These are phyloP conservation scores for Ammodytes marinus DNA, from an alignment of 2,113 vertebrate genomes.

Conservation along the genomic window DNA sequence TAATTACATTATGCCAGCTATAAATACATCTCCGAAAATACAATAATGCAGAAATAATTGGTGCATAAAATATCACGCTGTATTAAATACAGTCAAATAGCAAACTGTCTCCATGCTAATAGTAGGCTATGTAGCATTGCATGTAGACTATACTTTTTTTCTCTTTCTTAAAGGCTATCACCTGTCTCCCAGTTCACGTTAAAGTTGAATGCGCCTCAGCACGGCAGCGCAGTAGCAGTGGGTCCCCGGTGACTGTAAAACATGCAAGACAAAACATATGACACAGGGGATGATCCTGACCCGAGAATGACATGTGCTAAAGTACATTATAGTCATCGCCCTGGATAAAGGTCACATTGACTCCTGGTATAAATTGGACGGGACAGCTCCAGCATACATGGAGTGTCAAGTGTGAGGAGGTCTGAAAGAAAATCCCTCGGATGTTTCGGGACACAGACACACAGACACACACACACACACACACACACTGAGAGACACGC, in stretches of 20 bases:
- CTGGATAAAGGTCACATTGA: slow-evolving; percentile 87
- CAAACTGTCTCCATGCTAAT: slow-evolving; percentile 29
- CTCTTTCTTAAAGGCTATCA: slow-evolving; percentile 36
- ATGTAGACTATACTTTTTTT: neutral
- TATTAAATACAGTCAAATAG: slow-evolving; percentile 9
- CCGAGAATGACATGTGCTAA: slow-evolving; percentile 86
- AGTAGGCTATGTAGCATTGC: neutral
- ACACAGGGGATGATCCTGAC: slow-evolving; percentile 77
- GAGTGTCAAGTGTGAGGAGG: slow-evolving; percentile 83
- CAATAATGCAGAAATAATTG: slow-evolving; percentile 23
- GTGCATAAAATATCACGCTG: slow-evolving; percentile 4
- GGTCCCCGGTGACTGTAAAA: slow-evolving; percentile 71
- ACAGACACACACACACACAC: slow-evolving; percentile 30
- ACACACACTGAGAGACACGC: slow-evolving; percentile 8
- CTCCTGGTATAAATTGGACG: slow-evolving; percentile 82
- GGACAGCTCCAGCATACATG: slow-evolving; percentile 85
- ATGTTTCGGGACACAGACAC: slow-evolving; percentile 73
- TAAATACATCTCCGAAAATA: slow-evolving; percentile 38
- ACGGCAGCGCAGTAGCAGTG: slow-evolving; percentile 22
- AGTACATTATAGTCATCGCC: slow-evolving; percentile 84
- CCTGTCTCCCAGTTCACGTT: slow-evolving; percentile 58
- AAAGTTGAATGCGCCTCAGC: slow-evolving; percentile 56
- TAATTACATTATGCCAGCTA: slow-evolving; percentile 44
- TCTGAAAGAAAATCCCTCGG: slow-evolving; percentile 81
- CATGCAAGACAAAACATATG: slow-evolving; percentile 83